Evolutionary conservation across 2,797 vertebrate species (phyloP), one percentile per base, ranked within the genome.

Genomic region (Pterois miles): DNA sequence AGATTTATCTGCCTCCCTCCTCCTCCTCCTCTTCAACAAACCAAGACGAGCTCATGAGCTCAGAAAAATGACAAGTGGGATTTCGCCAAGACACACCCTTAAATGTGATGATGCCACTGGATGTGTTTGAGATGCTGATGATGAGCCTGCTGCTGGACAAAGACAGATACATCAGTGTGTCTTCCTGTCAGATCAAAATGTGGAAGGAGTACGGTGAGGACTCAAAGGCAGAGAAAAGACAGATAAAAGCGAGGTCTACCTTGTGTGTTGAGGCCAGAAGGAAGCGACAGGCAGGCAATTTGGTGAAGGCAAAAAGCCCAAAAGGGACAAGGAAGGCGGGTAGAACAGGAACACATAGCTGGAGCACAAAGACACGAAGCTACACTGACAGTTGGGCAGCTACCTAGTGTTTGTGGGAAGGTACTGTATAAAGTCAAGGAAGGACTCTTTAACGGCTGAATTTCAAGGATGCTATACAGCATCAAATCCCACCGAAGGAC

Each of bases 1-100:
- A 88, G 89, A 93, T 93, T 92, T 87, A 92, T 92, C 78, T 69
- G 65, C 74, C 72, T 34, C 34, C 65, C 27, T 65, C 36, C 66
- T 60, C 56, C 68, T 68, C 67, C n/a, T 50, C 64, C 20, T 72
- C 73, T 53, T 63, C 62, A 16, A 58, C 27, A 12, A 62, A 34
- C 63, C 3, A 3, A 67, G 71, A 88, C 12, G 52, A 78, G 79
- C 67, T 82, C 3, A 16, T 53, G 66, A 58, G 69, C 40, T 14
- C 69, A 64, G 68, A 65, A 78, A 90, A 81, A 90, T 81, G 80
- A 84, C 74, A 84, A 78, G 69, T n/a, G 63, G 38, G 74, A 40
- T 62, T 64, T 68, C 2, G 31, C 57, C 16, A 11, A 73, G 85
- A 79, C 74, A 80, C 78, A 65, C 86, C 69, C 25, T 14, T 65